Evolutionary conservation across 2,888 invertebrate species (phyloP).

Genomic region (Drosophila macrospina): DNA sequence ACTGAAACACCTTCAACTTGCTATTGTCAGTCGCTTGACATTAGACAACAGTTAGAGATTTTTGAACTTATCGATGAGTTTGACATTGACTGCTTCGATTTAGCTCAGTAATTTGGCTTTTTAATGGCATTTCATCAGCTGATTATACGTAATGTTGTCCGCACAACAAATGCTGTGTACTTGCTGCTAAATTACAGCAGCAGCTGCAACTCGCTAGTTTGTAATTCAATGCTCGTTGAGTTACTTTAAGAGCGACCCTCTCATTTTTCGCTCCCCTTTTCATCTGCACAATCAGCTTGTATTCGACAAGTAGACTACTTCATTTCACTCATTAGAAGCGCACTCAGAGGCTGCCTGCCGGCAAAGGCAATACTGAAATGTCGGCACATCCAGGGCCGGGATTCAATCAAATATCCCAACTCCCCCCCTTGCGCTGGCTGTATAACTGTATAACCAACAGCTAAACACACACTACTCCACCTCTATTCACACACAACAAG

Average conservation of each 20-base stretch:
- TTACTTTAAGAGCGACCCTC: constrained; percentile 9
- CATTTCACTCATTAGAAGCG: constrained; percentile 68
- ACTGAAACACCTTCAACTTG: constrained; percentile 13
- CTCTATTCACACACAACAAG: constrained; percentile 22
- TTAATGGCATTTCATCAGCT: not conserved
- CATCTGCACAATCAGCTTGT: constrained; percentile 23
- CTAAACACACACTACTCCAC: constrained; percentile 16
- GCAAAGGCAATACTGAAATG: constrained; percentile 57
- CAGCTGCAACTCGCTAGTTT: not conserved
- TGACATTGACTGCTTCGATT: not conserved
- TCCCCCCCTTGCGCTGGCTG: not conserved
- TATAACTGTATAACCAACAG: constrained; percentile 2
- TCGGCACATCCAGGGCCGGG: constrained; percentile 33
- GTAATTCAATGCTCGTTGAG: not conserved
- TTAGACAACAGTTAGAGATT: constrained; percentile 2
- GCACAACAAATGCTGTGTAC: no score
- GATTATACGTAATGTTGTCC: not conserved
- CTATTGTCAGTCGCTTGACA: constrained; percentile 22
- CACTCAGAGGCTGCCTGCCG: constrained; percentile 41
- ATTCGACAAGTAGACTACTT: constrained; percentile 63
- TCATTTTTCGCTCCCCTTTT: not conserved
- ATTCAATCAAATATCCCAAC: constrained; percentile 17
- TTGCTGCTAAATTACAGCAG: no score
- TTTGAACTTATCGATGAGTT: not conserved
- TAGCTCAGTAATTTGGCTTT: not conserved